These are phyloP conservation scores for Anniella stebbinsi DNA, from an alignment of 2,797 vertebrate species.

Conservation along the genomic window DNA sequence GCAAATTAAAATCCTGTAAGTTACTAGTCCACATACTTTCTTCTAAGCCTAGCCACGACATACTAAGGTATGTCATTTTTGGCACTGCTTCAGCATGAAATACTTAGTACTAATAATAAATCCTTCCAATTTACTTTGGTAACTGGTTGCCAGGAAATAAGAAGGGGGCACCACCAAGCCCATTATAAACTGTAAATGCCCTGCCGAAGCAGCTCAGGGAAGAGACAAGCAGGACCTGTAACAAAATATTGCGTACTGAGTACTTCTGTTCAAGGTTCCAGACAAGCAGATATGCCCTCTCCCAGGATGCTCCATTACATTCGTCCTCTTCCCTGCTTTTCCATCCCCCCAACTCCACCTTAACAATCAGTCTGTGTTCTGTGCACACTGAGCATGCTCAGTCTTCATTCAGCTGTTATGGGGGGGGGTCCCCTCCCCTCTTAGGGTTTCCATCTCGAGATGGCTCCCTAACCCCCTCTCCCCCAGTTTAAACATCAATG, in stretches of 20 bases:
- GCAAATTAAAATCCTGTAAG: background rate
- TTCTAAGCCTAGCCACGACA: background rate
- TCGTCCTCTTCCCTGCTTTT: background rate
- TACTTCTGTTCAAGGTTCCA: background rate
- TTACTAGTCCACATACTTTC: background rate
- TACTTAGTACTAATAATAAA: background rate
- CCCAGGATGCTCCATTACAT: background rate
- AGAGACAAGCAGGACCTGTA: background rate
- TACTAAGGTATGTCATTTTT: background rate
- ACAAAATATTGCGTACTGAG: no score
- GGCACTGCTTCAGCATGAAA: background rate
- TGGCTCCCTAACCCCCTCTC: background rate
- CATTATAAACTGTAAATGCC: background rate
- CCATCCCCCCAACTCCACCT: no score
- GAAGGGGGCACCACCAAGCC: background rate
- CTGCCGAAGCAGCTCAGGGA: background rate
- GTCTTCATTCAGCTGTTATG: background rate
- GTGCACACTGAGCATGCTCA: background rate
- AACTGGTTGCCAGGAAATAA: background rate
- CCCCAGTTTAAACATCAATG: no score
- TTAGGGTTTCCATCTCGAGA: background rate
- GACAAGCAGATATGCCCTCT: background rate
- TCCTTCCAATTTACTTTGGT: background rate
- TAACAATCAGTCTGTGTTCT: background rate
- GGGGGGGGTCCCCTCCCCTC: background rate